Evolutionary conservation across 2,113 vertebrate genomes (phyloP), one percentile per base, ranked within the genome.

Genomic region (Potamarius usumacintae): DNA sequence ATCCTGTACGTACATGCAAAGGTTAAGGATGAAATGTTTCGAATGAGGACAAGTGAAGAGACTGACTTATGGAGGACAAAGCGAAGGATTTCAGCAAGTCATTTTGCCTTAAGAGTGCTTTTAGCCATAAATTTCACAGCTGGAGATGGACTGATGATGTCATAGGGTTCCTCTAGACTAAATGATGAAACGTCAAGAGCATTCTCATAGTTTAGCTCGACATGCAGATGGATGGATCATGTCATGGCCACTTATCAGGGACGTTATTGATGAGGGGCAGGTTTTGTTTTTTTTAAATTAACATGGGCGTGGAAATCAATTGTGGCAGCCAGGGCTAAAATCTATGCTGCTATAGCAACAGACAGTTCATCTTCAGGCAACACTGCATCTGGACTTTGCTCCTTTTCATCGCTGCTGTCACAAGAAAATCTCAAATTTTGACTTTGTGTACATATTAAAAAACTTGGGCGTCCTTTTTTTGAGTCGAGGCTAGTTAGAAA

Each of bases 301-400:
- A 42, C 42, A 9, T 74, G 27, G 50, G 58, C 50, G 52, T 62
- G n/a, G 74, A 58, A 90, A 78, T 84, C 58, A 76, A 63, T 88
- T 8, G 30, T 84, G 58, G 50, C 25, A 65, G 20, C 85, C 72
- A 82, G 92, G 91, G 91, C 92, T 94, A 83, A 88, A 89, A 91
- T 90, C 85, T 88, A 79, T 90, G 94, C 94, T 94, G 94, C 94
- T 94, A 91, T 78, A 84, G 80, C 90, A 58, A 93, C 92, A 84
- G 88, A 88, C 90, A 86, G 91, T 88, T 90, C 85, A 89, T 87
- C 27, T 83, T 81, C 80, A 81, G 84, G 74, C 87, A 90, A 89
- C 67, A 85, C 87, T 88, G 76, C 89, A 5, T 85, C 83, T 89
- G 84, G 62, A 84, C 85, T 86, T 88, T 84, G 55, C 86, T 83